These are phyloP conservation scores for Corythornis cristatus DNA, from an alignment of 2,113 vertebrate species.

Conservation along the genomic window DNA sequence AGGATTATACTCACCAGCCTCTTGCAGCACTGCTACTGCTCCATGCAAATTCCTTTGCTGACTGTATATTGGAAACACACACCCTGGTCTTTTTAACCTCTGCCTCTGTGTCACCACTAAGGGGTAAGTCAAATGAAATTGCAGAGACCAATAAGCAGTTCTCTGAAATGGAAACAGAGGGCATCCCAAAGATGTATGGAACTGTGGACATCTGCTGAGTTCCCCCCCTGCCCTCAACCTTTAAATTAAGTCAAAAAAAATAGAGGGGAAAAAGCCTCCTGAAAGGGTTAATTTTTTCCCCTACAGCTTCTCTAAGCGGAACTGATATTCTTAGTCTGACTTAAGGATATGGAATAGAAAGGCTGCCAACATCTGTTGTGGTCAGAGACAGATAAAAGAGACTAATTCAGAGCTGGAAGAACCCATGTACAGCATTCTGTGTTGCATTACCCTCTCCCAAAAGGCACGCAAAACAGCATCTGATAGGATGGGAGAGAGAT, in stretches of 20 bases:
- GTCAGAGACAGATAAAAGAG: slow-evolving; percentile 83
- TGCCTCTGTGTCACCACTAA: background rate
- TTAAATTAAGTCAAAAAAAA: background rate
- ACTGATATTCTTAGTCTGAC: slow-evolving; percentile 80
- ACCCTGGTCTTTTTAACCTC: slow-evolving; percentile 3
- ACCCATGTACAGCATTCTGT: slow-evolving; percentile 72
- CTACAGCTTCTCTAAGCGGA: slow-evolving; percentile 75
- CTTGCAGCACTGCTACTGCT: background rate
- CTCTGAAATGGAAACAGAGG: slow-evolving; percentile 1
- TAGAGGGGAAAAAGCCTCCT: slow-evolving; percentile 13
- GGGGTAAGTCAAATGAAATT: background rate
- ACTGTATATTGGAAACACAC: slow-evolving; percentile 19
- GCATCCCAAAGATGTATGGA: background rate
- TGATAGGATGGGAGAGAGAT: slow-evolving; percentile 27
- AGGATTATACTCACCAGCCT: background rate
- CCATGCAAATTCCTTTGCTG: background rate
- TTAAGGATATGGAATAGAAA: slow-evolving; percentile 78
- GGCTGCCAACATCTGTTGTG: slow-evolving; percentile 83
- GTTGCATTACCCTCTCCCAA: slow-evolving; percentile 69
- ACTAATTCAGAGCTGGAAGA: slow-evolving; percentile 77
- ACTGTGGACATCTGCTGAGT: background rate
- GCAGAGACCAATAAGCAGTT: background rate
- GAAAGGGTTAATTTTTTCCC: slow-evolving; percentile 75
- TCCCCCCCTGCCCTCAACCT: no score
- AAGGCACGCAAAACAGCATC: background rate